Base-by-base conservation (phyloP, 2,113 vertebrate genomes). In the Chelonoidis abingdonii region DNA sequence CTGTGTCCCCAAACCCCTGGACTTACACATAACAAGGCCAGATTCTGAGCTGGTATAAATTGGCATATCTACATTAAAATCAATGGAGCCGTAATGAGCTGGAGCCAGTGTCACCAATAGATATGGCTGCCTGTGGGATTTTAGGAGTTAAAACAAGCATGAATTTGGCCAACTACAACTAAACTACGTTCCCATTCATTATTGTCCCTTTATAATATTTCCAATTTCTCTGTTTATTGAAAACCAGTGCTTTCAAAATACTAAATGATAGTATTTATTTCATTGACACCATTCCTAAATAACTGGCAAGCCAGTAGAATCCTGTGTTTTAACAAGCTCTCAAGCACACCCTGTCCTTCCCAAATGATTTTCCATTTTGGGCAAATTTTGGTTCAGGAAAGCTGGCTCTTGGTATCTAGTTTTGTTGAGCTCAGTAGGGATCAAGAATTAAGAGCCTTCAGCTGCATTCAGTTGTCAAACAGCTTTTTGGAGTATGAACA, bases 401-500 rank as follows among this genome's bases (percentile, higher is more conserved):
- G 75, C 83, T 62, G 93, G 38, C 79, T 83, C 83, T 50, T 0
- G 22, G 12, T 53, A 83, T 86, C 35, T 5, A 95, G 62, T 78
- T 90, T 62, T 91, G 35, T 83, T 89, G 21, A 69, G 2, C 27
- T 88, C 57, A 87, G 82, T 53, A 10, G 24, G 93, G 93, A 95
- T 88, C 53, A 95, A 52, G 90, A 96, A 95, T 83, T 80, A 92
- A 97, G 96, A 93, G 90, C 50, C 93, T 94, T 93, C 97, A 97
- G 96, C 96, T 97, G 97, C 92, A 49, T 90, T 94, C 83, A 41
- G 92, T 94, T 94, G 85, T 95, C 92, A 97, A 92, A 96, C 91
- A 93, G 89, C 82, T 94, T 92, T 62, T 82, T 94, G 79, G 95
- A 97, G 89, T 85, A 93, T 79, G 88, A 95, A 65, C 91, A 95